Percentiles rank a stretch among this genome's conserved stretches.
phyloP scores from a whole-genome alignment of 2,888 invertebrate genomes.

The Teinopalpus imperialis region DNA sequence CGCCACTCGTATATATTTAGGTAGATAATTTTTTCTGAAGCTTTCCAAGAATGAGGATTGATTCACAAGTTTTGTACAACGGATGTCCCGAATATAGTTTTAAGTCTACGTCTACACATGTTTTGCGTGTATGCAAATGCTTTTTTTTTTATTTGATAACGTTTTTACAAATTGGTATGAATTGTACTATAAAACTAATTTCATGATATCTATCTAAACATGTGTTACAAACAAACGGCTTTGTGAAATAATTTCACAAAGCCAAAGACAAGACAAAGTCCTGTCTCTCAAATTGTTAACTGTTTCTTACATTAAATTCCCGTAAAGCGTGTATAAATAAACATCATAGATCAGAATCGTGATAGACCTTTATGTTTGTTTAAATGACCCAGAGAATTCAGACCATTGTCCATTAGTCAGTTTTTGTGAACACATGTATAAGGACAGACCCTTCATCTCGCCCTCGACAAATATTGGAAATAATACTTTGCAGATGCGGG shows the following conservation, averaged over 20 bases:
- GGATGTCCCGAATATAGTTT: conserved; percentile 8
- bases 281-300: too few species aligned
- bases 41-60: conserved; percentile 42
- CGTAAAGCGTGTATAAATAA: too few species aligned
- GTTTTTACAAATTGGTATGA: too few species aligned
- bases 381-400: conserved; percentile 25
- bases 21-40: conserved; percentile 12
- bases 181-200: too few species aligned
- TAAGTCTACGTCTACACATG: conserved; percentile 11
- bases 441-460: conserved; percentile 46
- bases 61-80: conserved; percentile 36
- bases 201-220: too few species aligned
- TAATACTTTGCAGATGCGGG: conserved; percentile 63
- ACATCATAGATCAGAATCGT: too few species aligned
- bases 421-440: conserved; percentile 64
- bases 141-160: too few species aligned
- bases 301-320: too few species aligned
- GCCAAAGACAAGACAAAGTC: too few species aligned
- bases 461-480: conserved; percentile 45
- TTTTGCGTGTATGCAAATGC: not conserved
- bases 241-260: too few species aligned
- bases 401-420: conserved; percentile 45
- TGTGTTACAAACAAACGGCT: too few species aligned
- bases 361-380: conserved; percentile 4
- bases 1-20: not conserved